Percentiles rank a stretch among this genome's conserved stretches.
phyloP scores from a whole-genome alignment of 2,113 vertebrate species.

The Colossoma macropomum region DNA sequence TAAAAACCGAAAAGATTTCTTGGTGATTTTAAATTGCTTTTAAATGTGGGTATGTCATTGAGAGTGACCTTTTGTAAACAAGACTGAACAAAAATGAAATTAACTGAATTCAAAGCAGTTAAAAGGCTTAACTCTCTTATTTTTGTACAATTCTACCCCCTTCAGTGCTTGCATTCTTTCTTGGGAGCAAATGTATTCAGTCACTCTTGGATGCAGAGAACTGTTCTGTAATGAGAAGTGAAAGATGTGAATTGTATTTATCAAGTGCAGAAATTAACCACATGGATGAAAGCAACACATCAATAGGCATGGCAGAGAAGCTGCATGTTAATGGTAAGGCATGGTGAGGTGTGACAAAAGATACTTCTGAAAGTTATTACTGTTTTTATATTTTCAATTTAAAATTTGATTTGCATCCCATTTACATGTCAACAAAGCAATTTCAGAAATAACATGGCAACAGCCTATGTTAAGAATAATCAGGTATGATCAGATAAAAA shows the following conservation, averaged over 20 bases:
- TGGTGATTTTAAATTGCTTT: no score
- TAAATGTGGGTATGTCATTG: no score
- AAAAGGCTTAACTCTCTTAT: not conserved
- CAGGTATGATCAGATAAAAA: no score
- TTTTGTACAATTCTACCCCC: not conserved
- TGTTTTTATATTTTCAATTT: not conserved
- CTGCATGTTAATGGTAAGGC: not conserved
- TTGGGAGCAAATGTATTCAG: not conserved
- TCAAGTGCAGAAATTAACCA: not conserved
- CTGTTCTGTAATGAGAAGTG: conserved; percentile 17
- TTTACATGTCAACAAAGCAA: no score
- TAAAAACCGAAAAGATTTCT: not conserved
- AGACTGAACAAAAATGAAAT: not conserved
- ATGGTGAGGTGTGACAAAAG: not conserved
- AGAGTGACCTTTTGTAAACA: not conserved
- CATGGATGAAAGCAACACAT: conserved; percentile 1
- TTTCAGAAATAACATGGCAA: no score
- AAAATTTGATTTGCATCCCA: not conserved
- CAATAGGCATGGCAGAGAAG: not conserved
- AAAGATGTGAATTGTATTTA: conserved; percentile 11
- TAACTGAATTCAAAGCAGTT: not conserved
- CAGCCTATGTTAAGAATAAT: no score
- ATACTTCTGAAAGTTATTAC: not conserved
- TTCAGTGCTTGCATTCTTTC: not conserved
- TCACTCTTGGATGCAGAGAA: not conserved